Base-by-base conservation (phyloP, 1,140 invertebrate genomes). In the Adoxophyes honmai region DNA sequence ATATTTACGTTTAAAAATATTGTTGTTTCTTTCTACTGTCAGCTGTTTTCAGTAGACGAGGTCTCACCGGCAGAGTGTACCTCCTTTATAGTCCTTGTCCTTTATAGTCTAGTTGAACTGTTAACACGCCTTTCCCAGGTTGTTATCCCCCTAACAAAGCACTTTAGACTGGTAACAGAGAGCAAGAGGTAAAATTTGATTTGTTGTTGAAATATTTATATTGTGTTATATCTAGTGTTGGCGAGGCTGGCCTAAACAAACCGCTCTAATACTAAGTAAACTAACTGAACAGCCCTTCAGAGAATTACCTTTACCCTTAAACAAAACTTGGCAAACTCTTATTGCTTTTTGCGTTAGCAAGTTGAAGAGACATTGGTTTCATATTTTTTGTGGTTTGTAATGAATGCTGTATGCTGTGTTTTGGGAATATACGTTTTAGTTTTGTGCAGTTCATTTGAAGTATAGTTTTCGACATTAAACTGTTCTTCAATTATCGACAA, bases 251-350 rank as follows among this genome's bases (percentile, higher is more conserved):
- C 73, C 77, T 82, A 78, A 80, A 65, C 74, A 80, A 82, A 82
- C 77, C 66, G 64, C 60, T 70, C 65, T 73, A 71, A 78, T 76
- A 75, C 75, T 75, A 77, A 77, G 72, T 69, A 80, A 82, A 82
- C 75, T 73, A 69, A 70, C 66, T 72, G 54, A 62, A 70, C 65
- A 59, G 57, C 62, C 62, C 77, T 73, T 75, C 53, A 9, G 74
- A 71, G 66, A 68, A 78, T 78, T 73, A 82, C 79, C 76, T 78
- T 74, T 68, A 33, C 64, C 59, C 59, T 57, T 62, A 56, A 64
- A 68, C 64, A 69, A 68, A 69, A 69, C 62, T 75, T 72, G 35
- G 34, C 52, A 34, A 75, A 76, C 65, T 72, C 57, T 73, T 73
- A 70, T 73, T 77, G 67, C 62, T 64, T 69, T 72, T 74, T 73